Evolutionary conservation across 37 sponge, comb jelly and placozoan species (phyloP).

Genomic region (Axinella damicornis): DNA sequence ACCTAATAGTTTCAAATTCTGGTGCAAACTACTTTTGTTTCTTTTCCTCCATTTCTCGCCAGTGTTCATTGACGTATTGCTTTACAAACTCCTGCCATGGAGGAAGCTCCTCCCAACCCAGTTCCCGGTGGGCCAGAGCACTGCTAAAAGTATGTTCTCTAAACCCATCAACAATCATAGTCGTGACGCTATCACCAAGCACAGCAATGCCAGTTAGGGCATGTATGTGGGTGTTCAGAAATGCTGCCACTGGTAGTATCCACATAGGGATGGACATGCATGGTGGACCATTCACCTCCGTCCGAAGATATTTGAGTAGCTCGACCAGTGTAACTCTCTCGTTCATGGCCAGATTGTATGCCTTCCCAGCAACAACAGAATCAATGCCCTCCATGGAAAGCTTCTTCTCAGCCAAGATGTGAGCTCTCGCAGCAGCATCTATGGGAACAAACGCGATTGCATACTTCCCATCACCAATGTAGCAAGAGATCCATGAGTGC

Average conservation of each 20-base stretch:
- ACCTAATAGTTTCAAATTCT: too few relatives aligned
- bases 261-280: slow-evolving; percentile 14
- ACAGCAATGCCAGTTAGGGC: slow-evolving; percentile 21
- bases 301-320: not conserved
- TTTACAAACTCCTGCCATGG: slow-evolving; percentile 30
- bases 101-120: slow-evolving; percentile 50
- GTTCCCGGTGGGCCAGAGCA: slow-evolving; percentile 23
- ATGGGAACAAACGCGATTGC: slow-evolving; percentile 2
- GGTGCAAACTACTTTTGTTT: not conserved
- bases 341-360: slow-evolving; percentile 19
- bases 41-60: not conserved
- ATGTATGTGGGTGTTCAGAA: slow-evolving; percentile 18
- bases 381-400: not conserved
- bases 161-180: not conserved
- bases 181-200: not conserved
- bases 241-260: slow-evolving; percentile 12
- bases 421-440: slow-evolving; percentile 32
- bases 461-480: slow-evolving; percentile 5
- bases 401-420: slow-evolving; percentile 63
- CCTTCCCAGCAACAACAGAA: slow-evolving; percentile 46
- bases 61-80: slow-evolving; percentile 3
- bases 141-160: slow-evolving; percentile 24
- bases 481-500: too few relatives aligned
- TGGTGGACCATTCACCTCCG: not conserved
- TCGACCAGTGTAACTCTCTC: not conserved